Evolutionary conservation across 1,140 invertebrate genomes (phyloP).

Genomic region (Pristionchus pacificus): DNA sequence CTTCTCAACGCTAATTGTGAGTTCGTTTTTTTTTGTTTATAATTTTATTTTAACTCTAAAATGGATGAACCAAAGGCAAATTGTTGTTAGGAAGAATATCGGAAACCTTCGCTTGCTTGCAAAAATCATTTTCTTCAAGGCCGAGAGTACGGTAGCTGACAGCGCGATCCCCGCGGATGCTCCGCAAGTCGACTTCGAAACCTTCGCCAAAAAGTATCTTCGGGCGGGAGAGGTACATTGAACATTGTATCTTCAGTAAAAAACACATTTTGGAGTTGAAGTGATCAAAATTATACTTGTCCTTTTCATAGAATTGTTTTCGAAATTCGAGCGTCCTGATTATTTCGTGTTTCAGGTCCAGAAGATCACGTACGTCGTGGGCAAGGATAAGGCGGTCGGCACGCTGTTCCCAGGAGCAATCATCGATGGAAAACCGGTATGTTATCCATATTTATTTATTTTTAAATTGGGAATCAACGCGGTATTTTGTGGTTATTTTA

Average conservation of each 20-base stretch:
- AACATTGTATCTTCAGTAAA: background rate
- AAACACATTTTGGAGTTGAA: too few relatives aligned
- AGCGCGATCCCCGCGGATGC: background rate
- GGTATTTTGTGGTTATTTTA: background rate
- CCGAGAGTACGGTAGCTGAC: background rate
- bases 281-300: too few relatives aligned
- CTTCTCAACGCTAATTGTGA: slow-evolving; percentile 3
- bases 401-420: slow-evolving; percentile 22
- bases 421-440: slow-evolving; percentile 17
- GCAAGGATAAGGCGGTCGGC: slow-evolving; percentile 11
- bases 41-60: slow-evolving; percentile 4
- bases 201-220: slow-evolving; percentile 22
- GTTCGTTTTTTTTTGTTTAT: background rate
- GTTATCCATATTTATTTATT: background rate
- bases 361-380: slow-evolving; percentile 14
- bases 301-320: too few relatives aligned
- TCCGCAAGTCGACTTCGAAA: slow-evolving; percentile 18
- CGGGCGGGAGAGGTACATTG: slow-evolving; percentile 16
- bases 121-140: background rate
- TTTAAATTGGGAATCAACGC: background rate
- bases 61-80: slow-evolving; percentile 19
- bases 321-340: too few relatives aligned
- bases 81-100: slow-evolving; percentile 11
- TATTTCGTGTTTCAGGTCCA: background rate
- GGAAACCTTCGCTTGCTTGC: slow-evolving; percentile 4